A percentile compares a stretch with the other conserved stretches of the same genome.
These are phyloP conservation scores for Chelonus insularis DNA, from an alignment of 1,140 invertebrate genomes.

Conservation along the genomic window DNA sequence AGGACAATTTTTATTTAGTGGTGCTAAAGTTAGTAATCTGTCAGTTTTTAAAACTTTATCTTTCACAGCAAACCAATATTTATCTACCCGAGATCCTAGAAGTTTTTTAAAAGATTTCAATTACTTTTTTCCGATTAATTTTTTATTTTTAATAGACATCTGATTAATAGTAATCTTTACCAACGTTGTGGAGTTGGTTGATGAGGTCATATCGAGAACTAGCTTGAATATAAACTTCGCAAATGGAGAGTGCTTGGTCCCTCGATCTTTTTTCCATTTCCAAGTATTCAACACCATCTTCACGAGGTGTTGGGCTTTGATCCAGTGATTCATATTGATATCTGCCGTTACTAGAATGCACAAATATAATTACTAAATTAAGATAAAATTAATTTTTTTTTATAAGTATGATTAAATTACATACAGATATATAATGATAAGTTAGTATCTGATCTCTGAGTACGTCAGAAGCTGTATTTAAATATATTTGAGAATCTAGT, in stretches of 20 bases:
- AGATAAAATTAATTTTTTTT: too few relatives aligned
- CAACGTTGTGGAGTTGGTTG: slow-evolving; percentile 77
- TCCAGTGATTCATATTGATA: slow-evolving; percentile 73
- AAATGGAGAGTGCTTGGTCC: slow-evolving; percentile 66
- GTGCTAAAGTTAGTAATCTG: slow-evolving; percentile 78
- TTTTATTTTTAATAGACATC: background rate
- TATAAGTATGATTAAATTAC: too few relatives aligned
- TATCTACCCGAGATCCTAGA: slow-evolving; percentile 75
- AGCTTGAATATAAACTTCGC: slow-evolving; percentile 68
- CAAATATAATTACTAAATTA: too few relatives aligned
- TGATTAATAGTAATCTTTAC: slow-evolving; percentile 44
- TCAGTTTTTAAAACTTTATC: slow-evolving; percentile 81
- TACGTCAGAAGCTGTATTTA: too few relatives aligned
- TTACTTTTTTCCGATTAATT: too few relatives aligned
- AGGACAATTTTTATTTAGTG: slow-evolving; percentile 64
- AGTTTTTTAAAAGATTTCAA: background rate
- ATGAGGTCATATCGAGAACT: slow-evolving; percentile 73
- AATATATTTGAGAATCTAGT: too few relatives aligned
- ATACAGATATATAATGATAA: too few relatives aligned
- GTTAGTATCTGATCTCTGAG: too few relatives aligned
- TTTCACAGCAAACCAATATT: slow-evolving; percentile 86
- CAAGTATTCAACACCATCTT: slow-evolving; percentile 64
- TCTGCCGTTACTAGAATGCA: slow-evolving; percentile 62
- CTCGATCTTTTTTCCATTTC: slow-evolving; percentile 67
- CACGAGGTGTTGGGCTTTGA: slow-evolving; percentile 59